Base-by-base conservation (phyloP, 2,888 invertebrate genomes). In the Megalurothrips usitatus region DNA sequence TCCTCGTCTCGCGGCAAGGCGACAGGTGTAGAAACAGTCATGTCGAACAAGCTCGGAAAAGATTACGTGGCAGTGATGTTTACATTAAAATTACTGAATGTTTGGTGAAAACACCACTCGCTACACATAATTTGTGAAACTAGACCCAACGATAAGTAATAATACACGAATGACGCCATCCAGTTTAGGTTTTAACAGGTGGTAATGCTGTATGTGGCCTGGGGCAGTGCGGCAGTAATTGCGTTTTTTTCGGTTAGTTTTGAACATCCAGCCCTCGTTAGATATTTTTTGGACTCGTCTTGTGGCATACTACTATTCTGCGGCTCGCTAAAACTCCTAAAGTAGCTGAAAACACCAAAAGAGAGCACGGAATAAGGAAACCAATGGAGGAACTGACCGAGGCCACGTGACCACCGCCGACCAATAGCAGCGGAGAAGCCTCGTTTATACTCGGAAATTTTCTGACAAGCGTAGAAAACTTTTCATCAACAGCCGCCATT, bases 401-500 rank as follows among this genome's bases (percentile, higher is more conserved):
- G 82, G 86, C 89, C 90, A 91, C 89, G 88, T 91, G 91, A 85
- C 75, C 82, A 58, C 34, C 78, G 82, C 82, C 82, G 83, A 82
- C 89, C 89, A 89, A 89, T 89, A 84, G 84, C 84, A 84, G 82
- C 23, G 81, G 82, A 83, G 84, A 85, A 86, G 86, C 83, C 87
- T 86, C 86, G 85, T 87, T 87, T 87, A 86, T 89, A 88, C 87
- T 88, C 88, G 89, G 89, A 89, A 89, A 89, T 91, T 90, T 93
- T 93, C 92, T 94, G 94, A 94, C 94, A 94, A 94, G 94, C 94
- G 94, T 94, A 94, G 93, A 94, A 94, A 95, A 94, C 92, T 94
- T 94, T 92, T 94, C 94, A 94, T 94, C 94, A 94, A 94, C 93
- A 94, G 94, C 94, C 94, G 95, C 95, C 95, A 95, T 95, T 93